Evolutionary conservation across 2,888 invertebrate genomes (phyloP).

Genomic region (Syrphus vitripennis): DNA sequence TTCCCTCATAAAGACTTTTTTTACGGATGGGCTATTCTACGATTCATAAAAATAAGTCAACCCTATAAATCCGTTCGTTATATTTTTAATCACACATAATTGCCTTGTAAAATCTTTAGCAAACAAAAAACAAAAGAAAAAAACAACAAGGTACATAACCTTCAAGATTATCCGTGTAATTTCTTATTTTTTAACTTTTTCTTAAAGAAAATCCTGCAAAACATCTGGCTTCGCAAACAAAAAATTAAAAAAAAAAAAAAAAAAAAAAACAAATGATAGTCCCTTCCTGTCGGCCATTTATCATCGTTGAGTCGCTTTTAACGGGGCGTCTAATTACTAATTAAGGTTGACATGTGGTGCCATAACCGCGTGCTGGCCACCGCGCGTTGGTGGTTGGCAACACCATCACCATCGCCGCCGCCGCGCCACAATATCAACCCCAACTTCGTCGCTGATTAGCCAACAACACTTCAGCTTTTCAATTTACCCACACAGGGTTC

Average conservation of each 20-base stretch:
- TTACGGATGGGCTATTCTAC: not conserved
- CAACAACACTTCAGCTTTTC: constrained; percentile 40
- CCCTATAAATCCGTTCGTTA: not conserved
- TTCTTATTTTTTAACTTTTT: constrained; percentile 23
- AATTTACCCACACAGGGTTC: constrained; percentile 44
- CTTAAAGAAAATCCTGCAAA: constrained; percentile 17
- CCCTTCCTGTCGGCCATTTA: constrained; percentile 73
- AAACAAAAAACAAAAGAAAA: not conserved
- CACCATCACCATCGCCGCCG: constrained; percentile 7
- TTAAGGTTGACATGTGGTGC: constrained; percentile 78
- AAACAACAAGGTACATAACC: not conserved
- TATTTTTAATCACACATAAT: constrained; percentile 20
- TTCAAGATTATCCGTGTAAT: constrained; percentile 58
- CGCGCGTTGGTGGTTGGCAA: constrained; percentile 22
- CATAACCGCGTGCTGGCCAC: constrained; percentile 73
- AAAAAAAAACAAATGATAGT: constrained; percentile 39
- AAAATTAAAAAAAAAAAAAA: not conserved
- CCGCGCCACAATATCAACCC: constrained; percentile 18
- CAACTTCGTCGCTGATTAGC: constrained; percentile 51
- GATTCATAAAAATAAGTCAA: not conserved
- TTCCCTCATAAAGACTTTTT: not conserved
- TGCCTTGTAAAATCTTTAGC: not conserved
- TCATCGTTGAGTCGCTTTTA: constrained; percentile 74
- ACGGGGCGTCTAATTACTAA: constrained; percentile 73
- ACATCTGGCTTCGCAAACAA: constrained; percentile 13